These are phyloP conservation scores for Mallotus villosus DNA, from an alignment of 2,797 vertebrate genomes.

Conservation along the genomic window DNA sequence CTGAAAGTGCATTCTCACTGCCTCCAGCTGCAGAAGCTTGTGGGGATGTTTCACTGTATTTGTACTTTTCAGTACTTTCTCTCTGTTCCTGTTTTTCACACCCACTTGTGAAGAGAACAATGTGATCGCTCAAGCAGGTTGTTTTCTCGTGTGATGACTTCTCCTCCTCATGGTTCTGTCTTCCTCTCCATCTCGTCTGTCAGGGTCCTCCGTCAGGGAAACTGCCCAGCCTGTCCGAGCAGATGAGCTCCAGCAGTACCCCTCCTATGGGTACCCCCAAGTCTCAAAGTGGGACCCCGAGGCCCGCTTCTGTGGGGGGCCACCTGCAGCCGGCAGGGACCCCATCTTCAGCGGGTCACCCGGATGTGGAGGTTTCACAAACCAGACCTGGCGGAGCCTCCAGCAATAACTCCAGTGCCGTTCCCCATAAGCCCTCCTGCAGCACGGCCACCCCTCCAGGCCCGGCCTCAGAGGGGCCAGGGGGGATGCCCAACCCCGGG, in stretches of 20 bases:
- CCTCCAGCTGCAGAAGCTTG: conserved; percentile 36
- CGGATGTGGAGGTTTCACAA: conserved; percentile 74
- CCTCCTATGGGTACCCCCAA: conserved; percentile 84
- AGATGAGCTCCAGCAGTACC: conserved; percentile 79
- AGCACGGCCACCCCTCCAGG: conserved; percentile 37
- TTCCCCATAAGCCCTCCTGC: conserved; percentile 56
- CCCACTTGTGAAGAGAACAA: no score
- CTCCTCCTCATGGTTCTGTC: background rate
- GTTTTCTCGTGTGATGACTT: no score
- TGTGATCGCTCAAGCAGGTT: no score
- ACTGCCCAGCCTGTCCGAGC: conserved; percentile 79
- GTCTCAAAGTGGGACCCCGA: conserved; percentile 79
- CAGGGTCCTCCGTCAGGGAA: conserved; percentile 74
- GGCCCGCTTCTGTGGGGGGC: conserved; percentile 70
- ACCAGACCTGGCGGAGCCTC: conserved; percentile 54
- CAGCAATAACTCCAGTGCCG: conserved; percentile 56
- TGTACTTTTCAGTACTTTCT: conserved; percentile 42
- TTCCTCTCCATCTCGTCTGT: conserved; percentile 12
- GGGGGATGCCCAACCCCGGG: conserved; percentile 58
- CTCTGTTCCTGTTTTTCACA: conserved; percentile 61
- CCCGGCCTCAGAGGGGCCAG: conserved; percentile 50
- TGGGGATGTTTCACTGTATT: conserved; percentile 15
- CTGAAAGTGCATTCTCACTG: conserved; percentile 16
- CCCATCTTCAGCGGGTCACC: conserved; percentile 67
- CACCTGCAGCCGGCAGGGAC: conserved; percentile 69